Evolutionary conservation across 1,140 invertebrate species (phyloP).

Genomic region (Aphelenchoides fujianensis): DNA sequence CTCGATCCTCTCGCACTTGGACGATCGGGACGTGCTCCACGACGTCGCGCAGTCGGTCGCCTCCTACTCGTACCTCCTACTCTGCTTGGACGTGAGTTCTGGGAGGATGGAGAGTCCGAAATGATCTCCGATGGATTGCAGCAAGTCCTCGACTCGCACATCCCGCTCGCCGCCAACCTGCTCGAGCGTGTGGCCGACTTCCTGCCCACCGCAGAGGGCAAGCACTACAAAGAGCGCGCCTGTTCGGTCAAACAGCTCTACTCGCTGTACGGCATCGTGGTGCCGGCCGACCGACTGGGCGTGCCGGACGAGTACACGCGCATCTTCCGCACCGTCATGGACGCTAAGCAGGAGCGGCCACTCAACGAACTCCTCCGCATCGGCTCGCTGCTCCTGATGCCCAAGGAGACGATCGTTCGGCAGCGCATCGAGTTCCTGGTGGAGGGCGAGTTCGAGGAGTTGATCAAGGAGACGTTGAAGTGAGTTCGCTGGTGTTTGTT

Average conservation of each 20-base stretch:
- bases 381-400: background rate
- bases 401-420: background rate
- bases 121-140: too few species aligned
- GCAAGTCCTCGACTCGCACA: background rate
- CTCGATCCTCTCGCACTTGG: background rate
- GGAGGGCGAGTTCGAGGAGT: background rate
- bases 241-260: background rate
- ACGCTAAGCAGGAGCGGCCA: background rate
- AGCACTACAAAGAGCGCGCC: background rate
- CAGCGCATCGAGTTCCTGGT: background rate
- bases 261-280: background rate
- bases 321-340: background rate
- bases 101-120: too few species aligned
- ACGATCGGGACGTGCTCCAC: background rate
- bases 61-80: background rate
- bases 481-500: too few species aligned
- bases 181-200: background rate
- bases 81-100: too few species aligned
- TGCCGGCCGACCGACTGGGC: background rate
- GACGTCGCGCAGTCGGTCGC: background rate
- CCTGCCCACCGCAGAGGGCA: background rate
- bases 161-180: background rate
- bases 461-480: background rate
- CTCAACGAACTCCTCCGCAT: background rate
- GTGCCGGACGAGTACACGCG: background rate